These are phyloP conservation scores for Eupsilia transversa DNA, from an alignment of 2,888 invertebrate species.

Conservation along the genomic window DNA sequence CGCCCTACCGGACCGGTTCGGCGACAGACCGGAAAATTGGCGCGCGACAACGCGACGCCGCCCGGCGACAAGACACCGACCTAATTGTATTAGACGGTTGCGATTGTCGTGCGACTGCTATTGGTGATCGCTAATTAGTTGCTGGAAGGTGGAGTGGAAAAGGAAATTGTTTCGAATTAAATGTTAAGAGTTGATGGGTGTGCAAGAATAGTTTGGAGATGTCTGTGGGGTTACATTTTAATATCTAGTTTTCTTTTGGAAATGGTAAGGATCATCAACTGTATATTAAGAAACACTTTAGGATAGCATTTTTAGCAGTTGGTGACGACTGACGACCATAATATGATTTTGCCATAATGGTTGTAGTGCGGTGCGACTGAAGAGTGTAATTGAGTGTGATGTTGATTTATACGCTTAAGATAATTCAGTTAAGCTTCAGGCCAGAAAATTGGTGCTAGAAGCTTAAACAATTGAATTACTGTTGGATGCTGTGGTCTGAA, in stretches of 20 bases:
- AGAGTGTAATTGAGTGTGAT: conserved; percentile 7
- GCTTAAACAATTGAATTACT: conserved; percentile 42
- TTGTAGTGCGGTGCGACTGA: background rate
- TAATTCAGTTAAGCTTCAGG: conserved; percentile 31
- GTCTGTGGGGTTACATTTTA: background rate
- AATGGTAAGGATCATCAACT: background rate
- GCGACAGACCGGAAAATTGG: conserved; percentile 74
- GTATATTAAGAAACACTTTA: background rate
- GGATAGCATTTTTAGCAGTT: background rate
- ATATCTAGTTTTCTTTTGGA: background rate
- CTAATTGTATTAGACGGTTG: conserved; percentile 60
- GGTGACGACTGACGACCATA: background rate
- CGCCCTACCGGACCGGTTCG: conserved; percentile 65
- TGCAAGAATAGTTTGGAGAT: background rate
- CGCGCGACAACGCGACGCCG: conserved; percentile 62
- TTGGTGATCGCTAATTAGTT: conserved; percentile 42
- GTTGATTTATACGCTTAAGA: conserved; percentile 18
- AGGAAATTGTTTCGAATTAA: conserved; percentile 7
- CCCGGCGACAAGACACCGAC: conserved; percentile 35
- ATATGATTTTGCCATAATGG: background rate
- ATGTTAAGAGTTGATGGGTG: background rate
- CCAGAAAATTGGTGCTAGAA: conserved; percentile 33
- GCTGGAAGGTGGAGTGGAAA: background rate
- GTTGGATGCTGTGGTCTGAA: conserved; percentile 1
- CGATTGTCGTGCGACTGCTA: conserved; percentile 51